phyloP scores from a whole-genome alignment of 2,113 vertebrate species.

The Strix uralensis region DNA sequence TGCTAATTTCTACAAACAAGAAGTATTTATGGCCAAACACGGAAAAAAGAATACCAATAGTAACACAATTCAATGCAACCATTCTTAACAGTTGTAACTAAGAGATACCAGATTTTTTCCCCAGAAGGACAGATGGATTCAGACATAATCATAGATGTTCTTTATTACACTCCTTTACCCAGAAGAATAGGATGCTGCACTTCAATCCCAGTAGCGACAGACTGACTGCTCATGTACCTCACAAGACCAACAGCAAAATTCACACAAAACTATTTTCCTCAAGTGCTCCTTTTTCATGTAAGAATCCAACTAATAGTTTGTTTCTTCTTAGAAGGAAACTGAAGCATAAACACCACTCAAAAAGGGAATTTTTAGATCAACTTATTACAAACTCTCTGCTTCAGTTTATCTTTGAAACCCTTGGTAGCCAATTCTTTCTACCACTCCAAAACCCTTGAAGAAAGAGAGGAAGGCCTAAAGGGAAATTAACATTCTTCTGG shows the following conservation, averaged over 20 bases:
- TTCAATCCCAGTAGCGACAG: background rate
- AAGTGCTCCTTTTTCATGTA: background rate
- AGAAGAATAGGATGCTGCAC: background rate
- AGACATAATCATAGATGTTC: background rate
- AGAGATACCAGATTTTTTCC: background rate
- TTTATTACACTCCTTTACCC: background rate
- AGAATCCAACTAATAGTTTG: background rate
- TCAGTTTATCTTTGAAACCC: background rate
- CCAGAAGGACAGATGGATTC: slow-evolving; percentile 6
- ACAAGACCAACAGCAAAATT: background rate
- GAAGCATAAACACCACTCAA: background rate
- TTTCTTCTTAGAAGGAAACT: background rate
- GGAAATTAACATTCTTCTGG: slow-evolving; percentile 33
- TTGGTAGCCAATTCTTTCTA: background rate
- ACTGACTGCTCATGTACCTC: background rate
- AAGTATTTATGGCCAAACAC: background rate
- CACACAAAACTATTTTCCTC: background rate
- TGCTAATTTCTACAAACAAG: background rate
- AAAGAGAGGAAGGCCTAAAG: background rate
- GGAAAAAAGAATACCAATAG: background rate
- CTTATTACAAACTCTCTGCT: background rate
- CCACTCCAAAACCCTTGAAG: background rate
- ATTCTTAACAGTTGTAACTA: background rate
- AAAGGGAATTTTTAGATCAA: background rate
- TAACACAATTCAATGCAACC: background rate